Base-by-base conservation (phyloP, 2,888 invertebrate species). In the Schrankia costaestrigalis region DNA sequence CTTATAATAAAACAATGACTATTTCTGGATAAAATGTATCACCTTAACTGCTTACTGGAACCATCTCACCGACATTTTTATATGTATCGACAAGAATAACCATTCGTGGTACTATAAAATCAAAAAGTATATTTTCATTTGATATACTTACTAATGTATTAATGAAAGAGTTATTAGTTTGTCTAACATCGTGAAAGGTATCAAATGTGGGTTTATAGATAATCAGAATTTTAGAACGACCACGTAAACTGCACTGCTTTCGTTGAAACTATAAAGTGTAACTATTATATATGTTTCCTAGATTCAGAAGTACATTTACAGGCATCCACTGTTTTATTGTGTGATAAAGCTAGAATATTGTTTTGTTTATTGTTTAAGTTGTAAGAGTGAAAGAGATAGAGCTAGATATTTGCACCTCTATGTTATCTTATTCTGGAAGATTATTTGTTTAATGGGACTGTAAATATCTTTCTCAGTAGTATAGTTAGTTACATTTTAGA, bases 191-290 rank as follows among this genome's bases (percentile, higher is more conserved):
- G 46, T 52, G 54, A n/a, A 60, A 62, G 57, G 55, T 60, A 47
- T 44, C 47, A 47, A 41, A 80, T 74, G 56, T 81, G 69, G 78
- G 81, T 82, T 85, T 81, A 85, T 75, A 38, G 76, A 56, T 79
- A 78, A 73, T 70, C 59, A 71, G 81, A 83, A 83, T 43, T 63
- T 46, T 42, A 54, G 47, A 17, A 8, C 12, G 4, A 8, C 53
- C 50, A 52, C 42, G 46, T 54, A 54, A 58, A 59, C 49, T 45
- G 28, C 26, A 35, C 41, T 44, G 45, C 45, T 50, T 73, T 78
- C 72, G 44, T 33, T 56, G 71, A 69, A 79, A 56, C 55, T 56
- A 63, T 78, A 73, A 76, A 75, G n/a, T n/a, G n/a, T n/a, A n/a
- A n/a, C n/a, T n/a, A n/a, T n/a, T n/a, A 36, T 43, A 52, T 46